Conservation (phyloP, 1,140 invertebrate genomes). For the Trachymyrmex septentrionalis region DNA sequence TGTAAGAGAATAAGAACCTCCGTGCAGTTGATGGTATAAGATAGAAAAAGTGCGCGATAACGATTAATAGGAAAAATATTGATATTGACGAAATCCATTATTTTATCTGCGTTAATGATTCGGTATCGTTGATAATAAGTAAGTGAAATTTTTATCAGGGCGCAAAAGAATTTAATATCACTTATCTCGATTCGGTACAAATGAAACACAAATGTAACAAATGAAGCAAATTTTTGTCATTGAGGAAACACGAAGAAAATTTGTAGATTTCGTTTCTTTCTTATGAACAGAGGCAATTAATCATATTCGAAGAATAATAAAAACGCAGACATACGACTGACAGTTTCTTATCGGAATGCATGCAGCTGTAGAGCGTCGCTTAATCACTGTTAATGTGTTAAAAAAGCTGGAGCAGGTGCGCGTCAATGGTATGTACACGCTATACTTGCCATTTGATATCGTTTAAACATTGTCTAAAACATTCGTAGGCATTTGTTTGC, state of each 20-base stretch:
- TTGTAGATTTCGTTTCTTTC: background rate
- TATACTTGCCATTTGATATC: constrained; percentile 45
- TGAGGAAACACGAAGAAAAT: constrained; percentile 1
- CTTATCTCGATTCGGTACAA: constrained; percentile 8
- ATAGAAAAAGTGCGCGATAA: background rate
- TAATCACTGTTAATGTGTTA: constrained; percentile 52
- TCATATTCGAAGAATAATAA: background rate
- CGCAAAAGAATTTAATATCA: background rate
- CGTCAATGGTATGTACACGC: constrained; percentile 21
- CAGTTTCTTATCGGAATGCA: constrained; percentile 3
- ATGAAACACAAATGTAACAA: background rate
- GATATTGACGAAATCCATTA: constrained; percentile 23
- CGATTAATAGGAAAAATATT: constrained; percentile 41
- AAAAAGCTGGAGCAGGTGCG: constrained; percentile 36
- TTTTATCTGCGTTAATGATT: constrained; percentile 11
- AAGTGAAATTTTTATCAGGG: background rate
- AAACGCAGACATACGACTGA: background rate
- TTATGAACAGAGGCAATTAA: background rate
- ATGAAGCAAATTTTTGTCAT: background rate
- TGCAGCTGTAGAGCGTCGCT: constrained; percentile 13
- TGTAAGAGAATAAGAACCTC: background rate
- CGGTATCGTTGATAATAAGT: constrained; percentile 3
- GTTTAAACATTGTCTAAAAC: constrained; percentile 69
- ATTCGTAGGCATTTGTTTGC: constrained; percentile 63
- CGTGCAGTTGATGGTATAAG: background rate